Base-by-base conservation (phyloP, 2,797 vertebrate species). In the Sebastes aleutianus region DNA sequence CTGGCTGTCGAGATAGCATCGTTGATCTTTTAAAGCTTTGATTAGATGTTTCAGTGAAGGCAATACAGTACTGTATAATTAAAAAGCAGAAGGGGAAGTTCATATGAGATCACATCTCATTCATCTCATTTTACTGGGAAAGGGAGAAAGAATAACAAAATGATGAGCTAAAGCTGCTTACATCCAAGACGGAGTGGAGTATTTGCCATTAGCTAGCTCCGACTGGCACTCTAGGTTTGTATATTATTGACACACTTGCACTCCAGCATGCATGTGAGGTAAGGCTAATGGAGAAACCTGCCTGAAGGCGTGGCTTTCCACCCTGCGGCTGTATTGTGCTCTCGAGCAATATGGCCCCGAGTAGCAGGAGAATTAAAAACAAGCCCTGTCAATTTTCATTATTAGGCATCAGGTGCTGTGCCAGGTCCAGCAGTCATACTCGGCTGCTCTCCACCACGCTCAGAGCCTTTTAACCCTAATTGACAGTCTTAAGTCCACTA, bases 401-500 rank as follows among this genome's bases (percentile, higher is more conserved):
- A 93, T 91, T 85, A 92, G 91, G 87, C 93, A 90, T 93, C 93
- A 92, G 91, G 88, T 94, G 90, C 76, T 53, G 79, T 80, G 82
- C 78, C 86, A 85, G 89, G 92, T 93, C 87, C 71, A 63, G 85
- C 71, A 75, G 34, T 78, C 89, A 88, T 84, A 84, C 92, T 89
- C 62, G 29, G 83, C 83, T 91, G 85, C 89, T 88, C 84, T 87
- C 82, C 81, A 83, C 91, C 85, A 82, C 83, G 72, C 85, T 91
- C 63, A 5, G 64, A 91, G 89, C 86, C 88, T 93, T 93, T 93
- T 91, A 94, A 89, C 91, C 90, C 89, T 94, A 95, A 95, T 91
- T 94, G 93, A 91, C 91, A 92, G 91, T 85, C 89, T 94, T 84
- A 91, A 77, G 89, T 91, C 91, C 81, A 89, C 76, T 81, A 81